phyloP scores from a whole-genome alignment of 2,113 vertebrate species.

The Paralichthys olivaceus region DNA sequence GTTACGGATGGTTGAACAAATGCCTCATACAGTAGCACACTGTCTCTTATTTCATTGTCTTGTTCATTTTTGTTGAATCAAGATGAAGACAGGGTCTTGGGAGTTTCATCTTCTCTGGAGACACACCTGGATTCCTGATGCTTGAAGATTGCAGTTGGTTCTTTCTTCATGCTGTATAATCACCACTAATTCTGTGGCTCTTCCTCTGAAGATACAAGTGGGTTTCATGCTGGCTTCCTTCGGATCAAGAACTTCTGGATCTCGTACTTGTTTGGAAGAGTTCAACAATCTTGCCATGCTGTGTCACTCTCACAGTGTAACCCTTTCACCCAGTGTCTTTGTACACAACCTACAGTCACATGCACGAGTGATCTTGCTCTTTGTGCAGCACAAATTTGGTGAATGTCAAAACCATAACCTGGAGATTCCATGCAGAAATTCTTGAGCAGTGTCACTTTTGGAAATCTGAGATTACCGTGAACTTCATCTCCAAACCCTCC shows the following conservation, averaged over 20 bases:
- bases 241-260: conserved; percentile 4
- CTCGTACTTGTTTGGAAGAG: conserved; percentile 18
- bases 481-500: conserved; percentile 16
- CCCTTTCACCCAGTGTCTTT: background rate
- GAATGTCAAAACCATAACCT: background rate
- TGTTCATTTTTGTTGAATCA: conserved; percentile 37
- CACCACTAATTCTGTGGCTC: background rate
- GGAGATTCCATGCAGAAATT: conserved; percentile 8
- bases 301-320: background rate
- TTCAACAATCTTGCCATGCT: conserved; percentile 11
- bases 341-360: background rate
- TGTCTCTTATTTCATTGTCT: background rate
- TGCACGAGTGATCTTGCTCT: no score
- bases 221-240: background rate
- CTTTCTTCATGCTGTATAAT: background rate
- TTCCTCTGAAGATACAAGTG: conserved; percentile 18
- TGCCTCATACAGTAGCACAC: no score
- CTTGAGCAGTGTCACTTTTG: conserved; percentile 17
- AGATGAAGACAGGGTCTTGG: background rate
- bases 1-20: background rate
- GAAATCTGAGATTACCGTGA: background rate
- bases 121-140: conserved; percentile 9
- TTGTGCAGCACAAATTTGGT: background rate
- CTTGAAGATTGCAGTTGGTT: conserved; percentile 3
- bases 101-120: background rate